These are phyloP conservation scores for Siphlonurus alternatus DNA, from an alignment of 2,888 invertebrate species.

Conservation along the genomic window DNA sequence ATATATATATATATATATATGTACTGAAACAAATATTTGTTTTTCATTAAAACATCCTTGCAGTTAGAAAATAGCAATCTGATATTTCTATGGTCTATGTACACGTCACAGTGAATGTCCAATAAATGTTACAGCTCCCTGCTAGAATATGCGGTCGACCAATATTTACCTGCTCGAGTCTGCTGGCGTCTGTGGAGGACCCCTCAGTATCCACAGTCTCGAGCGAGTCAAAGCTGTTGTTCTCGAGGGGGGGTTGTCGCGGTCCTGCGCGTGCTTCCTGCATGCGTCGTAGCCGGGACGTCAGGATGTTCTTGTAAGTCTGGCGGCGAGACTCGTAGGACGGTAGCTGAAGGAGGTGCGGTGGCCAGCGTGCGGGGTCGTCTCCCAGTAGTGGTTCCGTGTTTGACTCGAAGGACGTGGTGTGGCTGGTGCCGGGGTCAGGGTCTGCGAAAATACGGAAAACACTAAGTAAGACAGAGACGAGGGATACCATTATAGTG, in stretches of 20 bases:
- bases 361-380: constrained; percentile 10
- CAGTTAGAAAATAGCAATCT: no score
- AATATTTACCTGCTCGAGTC: constrained; percentile 24
- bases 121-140: no score
- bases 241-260: constrained; percentile 18
- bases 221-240: constrained; percentile 31
- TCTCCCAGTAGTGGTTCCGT: constrained; percentile 19
- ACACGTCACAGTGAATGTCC: no score
- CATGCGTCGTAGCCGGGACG: constrained; percentile 19
- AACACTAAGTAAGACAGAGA: no score
- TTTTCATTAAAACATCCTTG: no score
- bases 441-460: no score
- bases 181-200: constrained; percentile 28
- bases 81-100: no score
- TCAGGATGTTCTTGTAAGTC: constrained; percentile 26
- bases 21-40: no score
- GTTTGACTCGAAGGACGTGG: constrained; percentile 26
- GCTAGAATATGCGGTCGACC: no score
- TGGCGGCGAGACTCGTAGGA: constrained; percentile 26
- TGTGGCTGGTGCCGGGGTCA: constrained; percentile 16
- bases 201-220: constrained; percentile 29
- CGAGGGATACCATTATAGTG: no score
- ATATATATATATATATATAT: no score
- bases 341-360: constrained; percentile 21
- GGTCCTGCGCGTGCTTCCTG: constrained; percentile 8